Evolutionary conservation across 2,888 invertebrate species (phyloP).

Genomic region (Heteropelma amictum): DNA sequence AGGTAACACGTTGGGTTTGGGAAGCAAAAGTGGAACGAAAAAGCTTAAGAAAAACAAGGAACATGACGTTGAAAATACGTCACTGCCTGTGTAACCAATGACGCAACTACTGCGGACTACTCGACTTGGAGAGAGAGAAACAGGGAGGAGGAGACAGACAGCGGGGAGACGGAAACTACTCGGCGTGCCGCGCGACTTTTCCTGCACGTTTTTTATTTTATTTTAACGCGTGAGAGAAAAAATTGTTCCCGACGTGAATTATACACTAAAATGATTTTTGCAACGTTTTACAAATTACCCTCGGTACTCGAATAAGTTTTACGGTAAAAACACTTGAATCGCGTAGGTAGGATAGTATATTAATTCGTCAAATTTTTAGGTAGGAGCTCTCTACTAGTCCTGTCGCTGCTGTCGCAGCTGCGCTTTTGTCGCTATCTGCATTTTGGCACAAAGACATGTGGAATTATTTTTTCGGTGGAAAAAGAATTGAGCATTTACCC

Average conservation of each 20-base stretch:
- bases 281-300: too few relatives aligned
- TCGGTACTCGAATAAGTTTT: too few relatives aligned
- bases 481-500: too few relatives aligned
- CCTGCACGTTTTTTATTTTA: slow-evolving; percentile 1
- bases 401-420: too few relatives aligned
- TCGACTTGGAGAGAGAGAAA: slow-evolving; percentile 35
- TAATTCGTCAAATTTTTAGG: too few relatives aligned
- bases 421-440: too few relatives aligned
- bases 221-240: neutral
- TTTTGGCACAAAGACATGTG: too few relatives aligned
- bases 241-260: neutral
- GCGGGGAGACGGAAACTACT: neutral
- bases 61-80: slow-evolving; percentile 49
- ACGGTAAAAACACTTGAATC: too few relatives aligned
- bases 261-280: neutral
- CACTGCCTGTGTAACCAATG: slow-evolving; percentile 55
- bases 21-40: neutral
- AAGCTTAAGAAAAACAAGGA: neutral
- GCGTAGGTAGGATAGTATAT: too few relatives aligned
- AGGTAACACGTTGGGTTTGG: neutral
- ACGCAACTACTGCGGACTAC: slow-evolving; percentile 57
- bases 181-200: slow-evolving; percentile 35
- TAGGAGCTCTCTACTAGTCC: too few relatives aligned
- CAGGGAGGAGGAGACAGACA: neutral
- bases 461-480: too few relatives aligned